Percentiles rank a stretch among this genome's conserved stretches.
phyloP scores from a whole-genome alignment of 1,140 invertebrate genomes.

The Pseudomyrmex dendroicus region DNA sequence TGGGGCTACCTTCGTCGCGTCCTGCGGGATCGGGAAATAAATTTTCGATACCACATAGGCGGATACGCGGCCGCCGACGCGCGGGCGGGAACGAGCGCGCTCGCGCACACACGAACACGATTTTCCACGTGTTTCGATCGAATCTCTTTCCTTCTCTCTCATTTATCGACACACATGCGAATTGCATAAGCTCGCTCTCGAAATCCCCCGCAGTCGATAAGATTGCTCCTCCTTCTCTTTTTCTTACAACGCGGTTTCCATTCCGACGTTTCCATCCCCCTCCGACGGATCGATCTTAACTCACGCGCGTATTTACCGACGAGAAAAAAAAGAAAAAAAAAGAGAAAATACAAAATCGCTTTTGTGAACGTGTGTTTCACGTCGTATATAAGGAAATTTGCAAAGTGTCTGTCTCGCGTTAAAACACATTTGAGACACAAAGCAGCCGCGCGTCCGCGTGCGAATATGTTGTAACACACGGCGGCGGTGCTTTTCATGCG shows the following conservation, averaged over 20 bases:
- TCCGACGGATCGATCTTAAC: too few relatives aligned
- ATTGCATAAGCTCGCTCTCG: slow-evolving; percentile 9
- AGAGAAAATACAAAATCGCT: too few relatives aligned
- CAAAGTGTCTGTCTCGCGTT: too few relatives aligned
- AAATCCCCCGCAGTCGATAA: slow-evolving; percentile 13
- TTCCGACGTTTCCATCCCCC: too few relatives aligned
- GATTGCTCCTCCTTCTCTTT: neutral
- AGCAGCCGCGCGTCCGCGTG: too few relatives aligned
- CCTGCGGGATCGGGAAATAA: slow-evolving; percentile 60
- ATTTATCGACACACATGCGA: slow-evolving; percentile 20
- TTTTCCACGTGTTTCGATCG: slow-evolving; percentile 63
- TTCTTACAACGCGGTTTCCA: too few relatives aligned
- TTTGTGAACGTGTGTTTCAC: too few relatives aligned
- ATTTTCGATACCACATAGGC: slow-evolving; percentile 55
- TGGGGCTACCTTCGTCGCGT: slow-evolving; percentile 14
- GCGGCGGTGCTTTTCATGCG: neutral
- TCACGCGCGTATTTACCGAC: too few relatives aligned
- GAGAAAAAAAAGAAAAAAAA: too few relatives aligned
- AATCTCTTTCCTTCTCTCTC: neutral
- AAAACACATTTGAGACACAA: too few relatives aligned
- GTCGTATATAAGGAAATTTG: too few relatives aligned
- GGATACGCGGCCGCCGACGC: neutral
- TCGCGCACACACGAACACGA: neutral
- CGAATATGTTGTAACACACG: neutral
- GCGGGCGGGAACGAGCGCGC: slow-evolving; percentile 45